A percentile compares a stretch with the other conserved stretches of the same genome.
Conservation (phyloP, 64 coral and sea anemone species). For the Pocillopora verrucosa region DNA sequence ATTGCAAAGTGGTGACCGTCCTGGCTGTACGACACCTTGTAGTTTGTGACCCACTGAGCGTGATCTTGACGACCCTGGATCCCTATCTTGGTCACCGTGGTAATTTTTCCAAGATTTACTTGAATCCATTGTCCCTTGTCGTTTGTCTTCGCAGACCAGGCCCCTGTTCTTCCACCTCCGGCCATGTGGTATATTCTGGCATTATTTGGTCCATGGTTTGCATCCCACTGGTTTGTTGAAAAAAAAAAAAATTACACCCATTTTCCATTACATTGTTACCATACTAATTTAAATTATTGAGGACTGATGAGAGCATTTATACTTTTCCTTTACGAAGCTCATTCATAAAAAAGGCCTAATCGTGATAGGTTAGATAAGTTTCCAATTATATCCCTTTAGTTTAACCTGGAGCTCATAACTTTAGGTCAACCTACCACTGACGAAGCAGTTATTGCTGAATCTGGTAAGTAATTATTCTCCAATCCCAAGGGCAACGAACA, state of each 20-base stretch:
- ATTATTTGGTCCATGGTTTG: not conserved
- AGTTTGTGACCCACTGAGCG: not conserved
- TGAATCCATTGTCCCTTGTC: slow-evolving; percentile 1
- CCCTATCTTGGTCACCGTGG: not conserved
- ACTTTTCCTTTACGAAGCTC: no score
- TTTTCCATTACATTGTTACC: no score
- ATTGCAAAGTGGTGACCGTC: not conserved
- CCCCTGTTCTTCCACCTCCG: not conserved
- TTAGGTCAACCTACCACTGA: not conserved
- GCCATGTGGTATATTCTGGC: not conserved
- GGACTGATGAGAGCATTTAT: no score
- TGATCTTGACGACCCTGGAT: not conserved
- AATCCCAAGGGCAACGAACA: not conserved
- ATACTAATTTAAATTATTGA: no score
- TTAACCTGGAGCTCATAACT: no score
- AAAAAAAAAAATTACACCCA: not conserved
- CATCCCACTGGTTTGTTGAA: not conserved
- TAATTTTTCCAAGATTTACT: not conserved
- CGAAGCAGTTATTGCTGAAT: not conserved
- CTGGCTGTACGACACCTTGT: not conserved
- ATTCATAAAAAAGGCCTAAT: no score
- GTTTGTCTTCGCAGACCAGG: not conserved
- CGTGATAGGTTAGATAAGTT: no score
- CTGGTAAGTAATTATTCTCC: not conserved
- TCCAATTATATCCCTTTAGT: no score